These are phyloP conservation scores for Cataglyphis cursor DNA, from an alignment of 2,888 invertebrate species.

Conservation along the genomic window DNA sequence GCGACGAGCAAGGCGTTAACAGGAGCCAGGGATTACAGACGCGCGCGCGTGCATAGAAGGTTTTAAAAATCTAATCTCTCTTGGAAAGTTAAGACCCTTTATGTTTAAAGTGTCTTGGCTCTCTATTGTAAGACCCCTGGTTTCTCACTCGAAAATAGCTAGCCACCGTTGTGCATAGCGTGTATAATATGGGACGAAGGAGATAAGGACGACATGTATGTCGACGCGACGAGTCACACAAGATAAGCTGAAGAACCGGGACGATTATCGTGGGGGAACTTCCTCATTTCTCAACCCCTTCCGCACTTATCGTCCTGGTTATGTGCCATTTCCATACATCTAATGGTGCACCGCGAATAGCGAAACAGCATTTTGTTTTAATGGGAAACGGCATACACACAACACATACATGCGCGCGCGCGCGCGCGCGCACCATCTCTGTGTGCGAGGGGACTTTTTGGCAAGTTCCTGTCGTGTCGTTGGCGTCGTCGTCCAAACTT, in stretches of 20 bases:
- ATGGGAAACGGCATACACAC: conserved; percentile 69
- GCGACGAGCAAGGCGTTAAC: conserved; percentile 25
- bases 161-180: conserved; percentile 65
- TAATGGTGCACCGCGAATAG: conserved; percentile 76
- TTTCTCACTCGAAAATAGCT: conserved; percentile 74
- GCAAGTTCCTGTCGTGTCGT: conserved; percentile 72
- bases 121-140: conserved; percentile 63
- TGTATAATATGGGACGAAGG: conserved; percentile 74
- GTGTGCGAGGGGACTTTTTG: conserved; percentile 67
- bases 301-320: conserved; percentile 77
- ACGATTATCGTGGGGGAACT: conserved; percentile 75
- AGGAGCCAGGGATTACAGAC: conserved; percentile 1
- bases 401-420: conserved; percentile 21
- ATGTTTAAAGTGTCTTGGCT: conserved; percentile 60
- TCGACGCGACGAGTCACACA: conserved; percentile 75
- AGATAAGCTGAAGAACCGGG: conserved; percentile 77
- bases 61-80: conserved; percentile 71
- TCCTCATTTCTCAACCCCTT: conserved; percentile 79
- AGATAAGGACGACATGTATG: conserved; percentile 78
- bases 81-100: conserved; percentile 55
- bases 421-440: background rate
- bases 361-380: conserved; percentile 78
- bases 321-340: conserved; percentile 78
- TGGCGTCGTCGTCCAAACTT: conserved; percentile 67
- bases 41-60: background rate